Conservation (phyloP, 2,888 invertebrate species). For the Tenthredo scrophulariae region DNA sequence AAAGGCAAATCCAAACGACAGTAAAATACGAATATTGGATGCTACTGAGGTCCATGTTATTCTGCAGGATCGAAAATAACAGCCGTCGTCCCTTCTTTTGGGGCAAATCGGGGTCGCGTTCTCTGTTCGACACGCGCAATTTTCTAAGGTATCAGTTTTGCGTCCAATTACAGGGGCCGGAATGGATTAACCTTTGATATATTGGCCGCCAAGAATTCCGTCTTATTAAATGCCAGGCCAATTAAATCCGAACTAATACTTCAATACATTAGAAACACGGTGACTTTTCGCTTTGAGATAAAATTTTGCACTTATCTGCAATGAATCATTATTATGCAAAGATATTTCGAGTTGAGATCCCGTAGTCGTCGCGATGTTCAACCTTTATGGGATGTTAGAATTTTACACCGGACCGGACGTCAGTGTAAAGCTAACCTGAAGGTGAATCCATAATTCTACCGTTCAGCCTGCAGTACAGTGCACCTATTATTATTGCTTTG, state of each 20-base stretch:
- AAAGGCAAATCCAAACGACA: constrained; percentile 3
- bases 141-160: constrained; percentile 20
- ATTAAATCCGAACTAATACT: constrained; percentile 26
- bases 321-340: constrained; percentile 10
- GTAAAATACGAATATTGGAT: not conserved
- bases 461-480: constrained; percentile 16
- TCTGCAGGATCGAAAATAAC: not conserved
- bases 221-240: constrained; percentile 47
- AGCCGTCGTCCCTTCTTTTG: not conserved
- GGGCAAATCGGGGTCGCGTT: not conserved
- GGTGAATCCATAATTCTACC: constrained; percentile 36
- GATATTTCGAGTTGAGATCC: not conserved
- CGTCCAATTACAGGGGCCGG: constrained; percentile 36
- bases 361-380: constrained; percentile 1
- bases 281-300: not conserved
- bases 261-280: not conserved
- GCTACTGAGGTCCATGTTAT: not conserved
- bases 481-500: constrained; percentile 36
- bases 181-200: constrained; percentile 41
- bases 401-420: constrained; percentile 11
- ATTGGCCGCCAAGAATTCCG: constrained; percentile 26
- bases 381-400: constrained; percentile 13
- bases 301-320: not conserved
- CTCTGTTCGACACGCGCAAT: not conserved
- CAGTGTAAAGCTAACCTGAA: not conserved